Conservation (phyloP, 2,113 vertebrate species). For the Pelodiscus sinensis region DNA sequence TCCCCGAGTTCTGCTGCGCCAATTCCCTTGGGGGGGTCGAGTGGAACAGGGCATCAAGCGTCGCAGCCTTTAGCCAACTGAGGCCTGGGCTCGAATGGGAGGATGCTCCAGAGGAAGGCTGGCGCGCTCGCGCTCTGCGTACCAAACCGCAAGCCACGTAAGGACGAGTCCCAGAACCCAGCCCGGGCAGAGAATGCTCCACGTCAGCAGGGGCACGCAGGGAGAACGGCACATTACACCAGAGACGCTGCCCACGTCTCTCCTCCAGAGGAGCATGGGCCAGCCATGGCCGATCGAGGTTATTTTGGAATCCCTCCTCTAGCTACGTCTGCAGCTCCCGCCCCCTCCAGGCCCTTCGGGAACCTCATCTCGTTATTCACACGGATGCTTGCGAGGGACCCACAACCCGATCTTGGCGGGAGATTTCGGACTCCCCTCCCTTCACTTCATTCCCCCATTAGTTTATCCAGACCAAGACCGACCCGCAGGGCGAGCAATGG, state of each 20-base stretch:
- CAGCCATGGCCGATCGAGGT: neutral
- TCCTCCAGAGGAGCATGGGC: neutral
- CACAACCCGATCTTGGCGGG: neutral
- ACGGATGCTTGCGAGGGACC: rapidly evolving
- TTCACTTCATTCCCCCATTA: neutral
- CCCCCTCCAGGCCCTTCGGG: neutral
- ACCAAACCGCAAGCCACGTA: neutral
- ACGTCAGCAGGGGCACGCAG: rapidly evolving
- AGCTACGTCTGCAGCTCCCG: neutral
- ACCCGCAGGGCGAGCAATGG: too few relatives aligned
- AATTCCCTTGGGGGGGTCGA: rapidly evolving
- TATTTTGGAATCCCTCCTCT: neutral
- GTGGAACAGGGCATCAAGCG: rapidly evolving
- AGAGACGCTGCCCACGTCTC: neutral
- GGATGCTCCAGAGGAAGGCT: rapidly evolving
- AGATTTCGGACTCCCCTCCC: neutral
- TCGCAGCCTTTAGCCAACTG: neutral
- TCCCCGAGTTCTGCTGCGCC: rapidly evolving
- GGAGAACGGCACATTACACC: rapidly evolving
- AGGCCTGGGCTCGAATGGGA: neutral
- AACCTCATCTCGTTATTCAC: neutral
- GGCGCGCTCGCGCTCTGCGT: rapidly evolving
- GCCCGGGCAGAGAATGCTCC: neutral
- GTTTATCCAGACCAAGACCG: too few relatives aligned
- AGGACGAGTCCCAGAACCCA: neutral